Evolutionary conservation across 2,797 vertebrate genomes (phyloP).

Genomic region (Moxostoma hubbsi): DNA sequence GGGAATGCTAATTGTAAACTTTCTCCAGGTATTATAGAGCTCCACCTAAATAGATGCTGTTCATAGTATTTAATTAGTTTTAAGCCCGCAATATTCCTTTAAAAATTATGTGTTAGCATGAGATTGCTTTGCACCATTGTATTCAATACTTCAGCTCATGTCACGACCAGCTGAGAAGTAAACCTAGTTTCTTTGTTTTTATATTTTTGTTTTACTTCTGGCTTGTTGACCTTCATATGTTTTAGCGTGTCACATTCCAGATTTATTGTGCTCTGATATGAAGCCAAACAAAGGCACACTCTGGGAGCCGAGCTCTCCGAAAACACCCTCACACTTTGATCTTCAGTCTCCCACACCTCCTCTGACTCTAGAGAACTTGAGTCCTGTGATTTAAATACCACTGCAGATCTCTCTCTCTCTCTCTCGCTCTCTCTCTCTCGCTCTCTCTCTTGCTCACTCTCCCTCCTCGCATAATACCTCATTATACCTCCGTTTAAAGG

Average conservation of each 20-base stretch:
- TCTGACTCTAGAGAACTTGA: background rate
- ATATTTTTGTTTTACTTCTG: background rate
- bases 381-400: constrained; percentile 1
- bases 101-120: background rate
- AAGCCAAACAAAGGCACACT: constrained; percentile 16
- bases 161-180: background rate
- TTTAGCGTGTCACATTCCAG: constrained; percentile 18
- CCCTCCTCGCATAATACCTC: too few species aligned
- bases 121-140: too few species aligned
- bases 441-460: background rate
- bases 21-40: too few species aligned
- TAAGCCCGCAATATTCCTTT: background rate
- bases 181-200: constrained; percentile 1
- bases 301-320: background rate
- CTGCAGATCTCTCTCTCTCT: background rate
- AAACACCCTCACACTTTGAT: constrained; percentile 29
- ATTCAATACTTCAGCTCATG: background rate
- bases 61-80: too few species aligned
- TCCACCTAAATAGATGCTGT: too few species aligned
- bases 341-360: constrained; percentile 8
- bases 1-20: too few species aligned
- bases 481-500: too few species aligned
- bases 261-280: background rate
- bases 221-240: constrained; percentile 24
- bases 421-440: background rate